These are phyloP conservation scores for Acanthisitta chloris DNA, from an alignment of 2,113 vertebrate genomes.

Conservation along the genomic window DNA sequence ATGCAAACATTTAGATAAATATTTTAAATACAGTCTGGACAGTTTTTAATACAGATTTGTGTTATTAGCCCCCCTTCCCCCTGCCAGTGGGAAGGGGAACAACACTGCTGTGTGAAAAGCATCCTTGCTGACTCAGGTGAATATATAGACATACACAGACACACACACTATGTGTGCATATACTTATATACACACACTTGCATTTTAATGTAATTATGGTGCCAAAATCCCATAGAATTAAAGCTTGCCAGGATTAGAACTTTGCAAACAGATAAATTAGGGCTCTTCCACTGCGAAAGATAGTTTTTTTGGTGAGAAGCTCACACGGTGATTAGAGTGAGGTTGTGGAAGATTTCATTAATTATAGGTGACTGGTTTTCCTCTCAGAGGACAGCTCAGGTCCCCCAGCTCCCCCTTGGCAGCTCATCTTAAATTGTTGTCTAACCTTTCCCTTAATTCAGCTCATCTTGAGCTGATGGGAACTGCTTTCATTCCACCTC, in stretches of 20 bases:
- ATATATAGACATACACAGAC: neutral
- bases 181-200: neutral
- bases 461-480: slow-evolving; percentile 88
- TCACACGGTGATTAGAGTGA: slow-evolving; percentile 79
- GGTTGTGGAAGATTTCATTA: slow-evolving; percentile 81
- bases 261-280: slow-evolving; percentile 51
- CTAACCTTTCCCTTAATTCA: slow-evolving; percentile 85
- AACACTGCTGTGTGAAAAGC: neutral
- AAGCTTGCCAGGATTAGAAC: neutral
- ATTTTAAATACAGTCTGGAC: neutral
- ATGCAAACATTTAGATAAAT: neutral
- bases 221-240: neutral
- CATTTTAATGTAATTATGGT: neutral
- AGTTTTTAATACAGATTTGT: neutral
- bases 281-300: slow-evolving; percentile 9
- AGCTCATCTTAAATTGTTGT: slow-evolving; percentile 79
- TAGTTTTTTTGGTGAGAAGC: slow-evolving; percentile 41
- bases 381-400: slow-evolving; percentile 73
- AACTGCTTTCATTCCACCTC: slow-evolving; percentile 87
- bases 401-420: slow-evolving; percentile 57
- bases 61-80: fast-evolving
- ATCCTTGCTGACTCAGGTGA: neutral
- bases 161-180: neutral
- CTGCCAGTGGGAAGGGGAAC: neutral
- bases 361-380: slow-evolving; percentile 84